These are phyloP conservation scores for Drosophila takahashii DNA, from an alignment of 1,140 invertebrate species.

Conservation along the genomic window DNA sequence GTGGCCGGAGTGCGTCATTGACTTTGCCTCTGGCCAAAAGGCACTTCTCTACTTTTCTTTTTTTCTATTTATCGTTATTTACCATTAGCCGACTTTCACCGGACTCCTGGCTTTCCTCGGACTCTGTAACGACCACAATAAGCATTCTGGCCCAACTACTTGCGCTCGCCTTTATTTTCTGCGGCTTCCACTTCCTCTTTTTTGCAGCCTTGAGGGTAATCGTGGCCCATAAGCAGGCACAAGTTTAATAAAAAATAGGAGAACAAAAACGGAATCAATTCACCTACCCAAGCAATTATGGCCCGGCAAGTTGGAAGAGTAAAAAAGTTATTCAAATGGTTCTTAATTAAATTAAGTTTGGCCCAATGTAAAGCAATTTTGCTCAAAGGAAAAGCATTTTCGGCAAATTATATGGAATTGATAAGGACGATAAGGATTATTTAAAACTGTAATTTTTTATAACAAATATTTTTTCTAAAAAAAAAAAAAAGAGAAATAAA, in stretches of 20 bases:
- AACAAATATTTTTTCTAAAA: no score
- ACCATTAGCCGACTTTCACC: constrained; percentile 54
- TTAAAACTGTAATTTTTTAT: no score
- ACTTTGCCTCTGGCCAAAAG: constrained; percentile 73
- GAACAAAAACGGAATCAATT: constrained; percentile 65
- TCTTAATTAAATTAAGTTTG: constrained; percentile 53
- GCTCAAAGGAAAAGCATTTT: background rate
- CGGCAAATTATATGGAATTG: background rate
- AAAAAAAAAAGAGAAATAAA: no score
- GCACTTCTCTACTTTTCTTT: constrained; percentile 66
- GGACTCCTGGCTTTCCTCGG: constrained; percentile 25
- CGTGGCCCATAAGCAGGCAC: constrained; percentile 22
- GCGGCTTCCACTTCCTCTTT: constrained; percentile 18
- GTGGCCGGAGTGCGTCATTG: constrained; percentile 61
- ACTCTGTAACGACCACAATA: constrained; percentile 55
- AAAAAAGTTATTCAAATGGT: constrained; percentile 50
- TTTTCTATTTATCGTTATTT: constrained; percentile 82
- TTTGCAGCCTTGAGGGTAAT: constrained; percentile 55
- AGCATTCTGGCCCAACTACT: constrained; percentile 49
- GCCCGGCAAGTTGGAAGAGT: constrained; percentile 42
- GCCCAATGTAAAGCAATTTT: background rate
- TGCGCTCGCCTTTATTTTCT: constrained; percentile 26
- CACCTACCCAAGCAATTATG: constrained; percentile 67
- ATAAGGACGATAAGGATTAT: background rate
- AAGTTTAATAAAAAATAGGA: constrained; percentile 31